phyloP scores from a whole-genome alignment of 2,113 vertebrate genomes.

The Aegotheles bennettii region DNA sequence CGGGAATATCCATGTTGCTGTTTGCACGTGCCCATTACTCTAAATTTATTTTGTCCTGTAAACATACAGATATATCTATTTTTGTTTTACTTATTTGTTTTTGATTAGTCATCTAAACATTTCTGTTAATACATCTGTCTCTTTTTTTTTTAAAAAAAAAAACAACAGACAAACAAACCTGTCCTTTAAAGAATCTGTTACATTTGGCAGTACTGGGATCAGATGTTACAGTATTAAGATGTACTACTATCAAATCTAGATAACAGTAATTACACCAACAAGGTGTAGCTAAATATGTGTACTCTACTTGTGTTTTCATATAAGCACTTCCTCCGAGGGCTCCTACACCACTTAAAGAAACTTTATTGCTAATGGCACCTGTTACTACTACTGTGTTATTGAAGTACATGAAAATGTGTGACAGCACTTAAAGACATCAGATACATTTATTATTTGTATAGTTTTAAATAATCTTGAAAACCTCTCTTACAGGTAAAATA shows the following conservation, averaged over 20 bases:
- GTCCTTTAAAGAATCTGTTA: not conserved
- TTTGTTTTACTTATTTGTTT: not conserved
- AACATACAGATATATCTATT: not conserved
- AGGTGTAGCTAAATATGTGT: not conserved
- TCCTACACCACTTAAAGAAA: not conserved
- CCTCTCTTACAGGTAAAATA: not conserved
- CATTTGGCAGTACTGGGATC: not conserved
- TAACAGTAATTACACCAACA: not conserved
- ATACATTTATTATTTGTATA: not conserved
- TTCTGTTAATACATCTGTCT: not conserved
- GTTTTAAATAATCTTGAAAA: not conserved
- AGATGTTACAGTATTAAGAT: not conserved
- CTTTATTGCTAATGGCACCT: not conserved
- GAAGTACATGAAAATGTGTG: not conserved
- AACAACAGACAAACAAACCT: too few species aligned
- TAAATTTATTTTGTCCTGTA: not conserved
- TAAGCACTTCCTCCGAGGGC: not conserved
- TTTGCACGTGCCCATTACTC: not conserved
- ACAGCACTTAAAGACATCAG: not conserved
- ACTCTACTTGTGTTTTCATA: not conserved
- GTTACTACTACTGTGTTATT: not conserved
- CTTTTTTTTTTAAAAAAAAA: not conserved
- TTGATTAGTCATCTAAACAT: not conserved
- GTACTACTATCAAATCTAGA: not conserved
- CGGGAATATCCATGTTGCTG: rapidly evolving